Percentiles rank a stretch among this genome's conserved stretches.
Evolutionary conservation across 2,888 invertebrate genomes (phyloP).

Genomic region (Cephus spinipes): DNA sequence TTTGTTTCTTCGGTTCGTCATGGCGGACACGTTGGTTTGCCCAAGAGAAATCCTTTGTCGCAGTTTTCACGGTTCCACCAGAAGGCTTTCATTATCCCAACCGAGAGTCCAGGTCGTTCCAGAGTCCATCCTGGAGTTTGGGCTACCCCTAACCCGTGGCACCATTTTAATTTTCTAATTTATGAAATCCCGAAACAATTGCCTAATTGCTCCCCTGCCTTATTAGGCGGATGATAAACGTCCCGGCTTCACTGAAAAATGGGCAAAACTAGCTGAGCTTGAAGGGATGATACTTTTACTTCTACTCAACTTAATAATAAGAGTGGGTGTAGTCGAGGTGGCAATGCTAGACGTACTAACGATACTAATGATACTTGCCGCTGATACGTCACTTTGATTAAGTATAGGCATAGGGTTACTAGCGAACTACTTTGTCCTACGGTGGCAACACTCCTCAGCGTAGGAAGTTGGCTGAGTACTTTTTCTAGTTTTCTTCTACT

Average conservation of each 20-base stretch:
- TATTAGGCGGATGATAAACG: background rate
- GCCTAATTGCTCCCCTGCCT: constrained; percentile 2
- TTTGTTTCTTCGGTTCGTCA: background rate
- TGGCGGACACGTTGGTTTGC: background rate
- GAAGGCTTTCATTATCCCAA: background rate
- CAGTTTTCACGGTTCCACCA: background rate
- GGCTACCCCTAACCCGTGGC: constrained; percentile 88
- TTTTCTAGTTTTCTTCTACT: background rate
- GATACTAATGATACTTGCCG: background rate
- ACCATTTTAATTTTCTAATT: constrained; percentile 71
- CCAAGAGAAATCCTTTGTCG: background rate
- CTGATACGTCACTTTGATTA: background rate
- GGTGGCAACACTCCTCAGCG: background rate
- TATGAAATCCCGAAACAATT: constrained; percentile 2
- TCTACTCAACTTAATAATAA: background rate
- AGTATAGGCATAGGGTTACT: background rate
- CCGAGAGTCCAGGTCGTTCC: background rate
- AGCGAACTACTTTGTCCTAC: background rate
- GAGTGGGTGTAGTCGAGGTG: background rate
- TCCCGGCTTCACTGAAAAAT: background rate
- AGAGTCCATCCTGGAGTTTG: background rate
- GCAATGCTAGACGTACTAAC: background rate
- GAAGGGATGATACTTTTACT: background rate
- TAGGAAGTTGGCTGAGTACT: background rate
- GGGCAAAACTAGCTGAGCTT: background rate